phyloP scores from a whole-genome alignment of 1,140 invertebrate species.

The Anadara kagoshimensis region DNA sequence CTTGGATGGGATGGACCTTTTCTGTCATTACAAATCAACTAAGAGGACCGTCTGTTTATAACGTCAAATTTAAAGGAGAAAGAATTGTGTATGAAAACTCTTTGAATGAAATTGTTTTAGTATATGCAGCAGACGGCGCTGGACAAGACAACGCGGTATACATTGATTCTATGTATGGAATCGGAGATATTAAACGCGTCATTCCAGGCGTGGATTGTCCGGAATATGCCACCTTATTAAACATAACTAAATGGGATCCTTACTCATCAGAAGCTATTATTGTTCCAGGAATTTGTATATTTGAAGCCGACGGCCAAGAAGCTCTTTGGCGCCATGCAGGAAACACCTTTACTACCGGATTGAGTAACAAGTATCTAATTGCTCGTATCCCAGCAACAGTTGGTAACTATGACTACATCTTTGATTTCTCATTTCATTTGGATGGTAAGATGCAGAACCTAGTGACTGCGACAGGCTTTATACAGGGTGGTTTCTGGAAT shows the following conservation, averaged over 20 bases:
- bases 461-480: slow-evolving; percentile 46
- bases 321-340: slow-evolving; percentile 43
- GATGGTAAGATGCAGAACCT: slow-evolving; percentile 44
- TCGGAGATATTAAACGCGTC: slow-evolving; percentile 32
- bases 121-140: slow-evolving; percentile 43
- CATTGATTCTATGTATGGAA: slow-evolving; percentile 42
- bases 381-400: slow-evolving; percentile 37
- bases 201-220: slow-evolving; percentile 54
- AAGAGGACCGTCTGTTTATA: slow-evolving; percentile 46
- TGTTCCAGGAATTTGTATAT: slow-evolving; percentile 46
- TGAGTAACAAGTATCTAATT: slow-evolving; percentile 40
- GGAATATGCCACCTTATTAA: slow-evolving; percentile 43
- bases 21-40: slow-evolving; percentile 38
- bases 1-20: slow-evolving; percentile 57
- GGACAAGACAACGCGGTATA: slow-evolving; percentile 41
- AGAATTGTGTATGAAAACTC: slow-evolving; percentile 53
- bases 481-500: slow-evolving; percentile 39
- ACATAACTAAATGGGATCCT: slow-evolving; percentile 27
- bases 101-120: slow-evolving; percentile 44
- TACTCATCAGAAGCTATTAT: background rate
- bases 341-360: slow-evolving; percentile 24
- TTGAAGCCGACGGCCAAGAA: slow-evolving; percentile 43
- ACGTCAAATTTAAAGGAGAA: slow-evolving; percentile 48
- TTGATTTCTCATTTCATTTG: slow-evolving; percentile 53
- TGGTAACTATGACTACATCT: slow-evolving; percentile 54